Evolutionary conservation across 1,140 invertebrate species (phyloP).

Genomic region (Antheraea mylitta): DNA sequence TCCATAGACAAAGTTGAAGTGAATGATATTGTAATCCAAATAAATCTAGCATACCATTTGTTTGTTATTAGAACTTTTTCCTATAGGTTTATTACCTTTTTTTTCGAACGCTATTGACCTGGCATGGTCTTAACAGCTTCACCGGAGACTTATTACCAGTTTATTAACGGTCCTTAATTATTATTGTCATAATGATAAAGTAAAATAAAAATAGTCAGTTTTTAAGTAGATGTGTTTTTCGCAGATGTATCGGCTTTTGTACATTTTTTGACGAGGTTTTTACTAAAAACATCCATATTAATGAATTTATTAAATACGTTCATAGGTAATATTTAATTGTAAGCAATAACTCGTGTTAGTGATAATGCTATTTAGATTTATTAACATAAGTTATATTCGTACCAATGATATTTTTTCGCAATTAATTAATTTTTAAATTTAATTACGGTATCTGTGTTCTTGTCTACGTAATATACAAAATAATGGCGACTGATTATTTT

Average conservation of each 20-base stretch:
- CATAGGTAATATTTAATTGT: constrained; percentile 48
- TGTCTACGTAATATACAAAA: background rate
- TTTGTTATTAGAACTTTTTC: too few species aligned
- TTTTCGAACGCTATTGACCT: too few species aligned
- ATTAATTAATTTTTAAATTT: constrained; percentile 18
- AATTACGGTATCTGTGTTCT: background rate
- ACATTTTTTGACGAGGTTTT: background rate
- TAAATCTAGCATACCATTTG: too few species aligned
- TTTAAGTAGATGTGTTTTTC: background rate
- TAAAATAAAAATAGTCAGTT: background rate
- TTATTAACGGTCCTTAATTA: too few species aligned
- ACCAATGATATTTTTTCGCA: constrained; percentile 26
- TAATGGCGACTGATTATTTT: constrained; percentile 7
- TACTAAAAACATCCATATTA: constrained; percentile 16
- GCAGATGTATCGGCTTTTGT: background rate
- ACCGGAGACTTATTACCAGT: too few species aligned
- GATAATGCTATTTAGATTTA: constrained; percentile 57
- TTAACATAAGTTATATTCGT: background rate
- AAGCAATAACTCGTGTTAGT: constrained; percentile 75
- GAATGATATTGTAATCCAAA: too few species aligned
- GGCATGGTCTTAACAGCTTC: too few species aligned
- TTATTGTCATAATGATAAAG: too few species aligned
- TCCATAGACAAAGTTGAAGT: too few species aligned
- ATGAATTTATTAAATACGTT: constrained; percentile 19
- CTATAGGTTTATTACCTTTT: too few species aligned